Percentiles rank a stretch among this genome's conserved stretches.
phyloP scores from a whole-genome alignment of 2,797 vertebrate genomes.

The Pyrocephalus nanus region DNA sequence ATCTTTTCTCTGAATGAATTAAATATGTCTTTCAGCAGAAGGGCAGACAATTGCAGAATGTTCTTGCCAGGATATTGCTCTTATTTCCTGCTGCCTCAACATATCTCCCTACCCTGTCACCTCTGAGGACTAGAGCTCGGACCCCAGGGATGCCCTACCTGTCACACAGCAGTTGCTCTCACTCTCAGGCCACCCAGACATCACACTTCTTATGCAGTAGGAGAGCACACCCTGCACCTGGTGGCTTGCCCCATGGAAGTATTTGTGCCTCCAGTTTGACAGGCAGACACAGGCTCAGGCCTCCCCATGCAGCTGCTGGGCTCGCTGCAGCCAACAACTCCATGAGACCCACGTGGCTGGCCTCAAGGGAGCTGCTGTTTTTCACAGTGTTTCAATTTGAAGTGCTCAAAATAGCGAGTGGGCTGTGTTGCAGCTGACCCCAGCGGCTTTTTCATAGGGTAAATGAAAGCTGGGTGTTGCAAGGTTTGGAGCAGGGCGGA shows the following conservation, averaged over 20 bases:
- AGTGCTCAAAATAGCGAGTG: neutral
- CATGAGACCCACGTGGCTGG: neutral
- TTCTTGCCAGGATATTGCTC: neutral
- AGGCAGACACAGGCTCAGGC: fast-evolving
- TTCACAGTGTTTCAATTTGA: neutral
- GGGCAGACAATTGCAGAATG: neutral
- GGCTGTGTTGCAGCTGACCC: neutral
- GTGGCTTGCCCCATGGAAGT: neutral
- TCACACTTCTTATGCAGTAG: neutral
- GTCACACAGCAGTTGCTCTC: neutral
- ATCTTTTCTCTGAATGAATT: neutral
- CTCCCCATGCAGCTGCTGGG: fast-evolving
- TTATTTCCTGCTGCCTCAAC: neutral
- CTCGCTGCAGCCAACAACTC: neutral
- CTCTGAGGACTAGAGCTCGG: neutral
- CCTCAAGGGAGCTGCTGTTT: neutral
- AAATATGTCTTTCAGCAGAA: neutral
- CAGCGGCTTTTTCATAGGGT: neutral
- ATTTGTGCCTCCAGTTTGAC: fast-evolving
- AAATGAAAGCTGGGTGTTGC: neutral
- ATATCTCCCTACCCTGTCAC: fast-evolving
- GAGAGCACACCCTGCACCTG: neutral
- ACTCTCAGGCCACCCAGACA: neutral
- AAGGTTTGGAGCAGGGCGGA: neutral
- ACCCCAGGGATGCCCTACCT: neutral